Evolutionary conservation across 1,140 invertebrate species (phyloP).

Genomic region (Drosophila subpulchrella): DNA sequence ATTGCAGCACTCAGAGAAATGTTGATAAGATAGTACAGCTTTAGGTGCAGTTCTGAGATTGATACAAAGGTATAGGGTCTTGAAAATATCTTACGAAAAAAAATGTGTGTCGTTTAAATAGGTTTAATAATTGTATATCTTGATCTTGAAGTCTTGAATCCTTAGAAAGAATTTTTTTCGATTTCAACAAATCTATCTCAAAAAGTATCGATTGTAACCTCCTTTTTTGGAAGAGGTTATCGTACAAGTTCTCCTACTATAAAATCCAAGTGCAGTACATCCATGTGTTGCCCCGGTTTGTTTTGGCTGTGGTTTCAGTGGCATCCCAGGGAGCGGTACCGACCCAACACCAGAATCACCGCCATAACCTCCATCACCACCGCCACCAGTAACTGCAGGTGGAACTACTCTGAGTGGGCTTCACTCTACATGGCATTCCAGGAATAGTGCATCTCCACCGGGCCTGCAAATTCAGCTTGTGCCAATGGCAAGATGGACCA

Average conservation of each 20-base stretch:
- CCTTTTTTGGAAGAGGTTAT: not conserved
- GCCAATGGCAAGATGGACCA: not conserved
- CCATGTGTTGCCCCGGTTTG: conserved; percentile 39
- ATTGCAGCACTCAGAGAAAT: conserved; percentile 13
- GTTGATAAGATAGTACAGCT: not conserved
- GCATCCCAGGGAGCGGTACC: conserved; percentile 29
- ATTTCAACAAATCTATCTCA: too few relatives aligned
- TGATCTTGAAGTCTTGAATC: too few relatives aligned
- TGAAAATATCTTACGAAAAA: too few relatives aligned
- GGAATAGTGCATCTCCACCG: conserved; percentile 4
- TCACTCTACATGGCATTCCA: conserved; percentile 9
- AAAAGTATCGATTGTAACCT: too few relatives aligned
- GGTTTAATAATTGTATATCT: too few relatives aligned
- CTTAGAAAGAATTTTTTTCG: too few relatives aligned
- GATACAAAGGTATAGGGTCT: too few relatives aligned
- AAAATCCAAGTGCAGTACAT: conserved; percentile 11
- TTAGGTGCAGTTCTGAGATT: not conserved
- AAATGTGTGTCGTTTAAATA: too few relatives aligned
- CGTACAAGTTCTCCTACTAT: not conserved
- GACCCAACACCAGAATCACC: conserved; percentile 29
- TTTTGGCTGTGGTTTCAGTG: conserved; percentile 70
- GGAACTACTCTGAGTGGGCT: not conserved
- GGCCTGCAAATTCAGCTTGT: conserved; percentile 1
- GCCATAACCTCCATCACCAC: conserved; percentile 2
- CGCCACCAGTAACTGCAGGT: conserved; percentile 24